A percentile compares a stretch with the other conserved stretches of the same genome.
These are phyloP conservation scores for Atherinomorus stipes DNA, from an alignment of 2,113 vertebrate species.

Conservation along the genomic window DNA sequence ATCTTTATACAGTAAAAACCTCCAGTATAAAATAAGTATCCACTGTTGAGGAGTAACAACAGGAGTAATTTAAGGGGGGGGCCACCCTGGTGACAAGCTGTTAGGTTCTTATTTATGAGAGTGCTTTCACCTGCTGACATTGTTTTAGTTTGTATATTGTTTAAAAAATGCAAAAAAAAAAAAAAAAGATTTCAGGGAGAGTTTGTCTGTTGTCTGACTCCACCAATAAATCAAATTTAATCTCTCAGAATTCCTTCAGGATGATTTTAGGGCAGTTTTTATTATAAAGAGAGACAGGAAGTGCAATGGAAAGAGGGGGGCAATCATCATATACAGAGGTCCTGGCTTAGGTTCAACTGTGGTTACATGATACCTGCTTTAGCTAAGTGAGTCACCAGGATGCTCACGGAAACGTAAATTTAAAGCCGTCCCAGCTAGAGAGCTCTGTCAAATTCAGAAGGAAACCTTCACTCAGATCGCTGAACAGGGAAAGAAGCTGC, in stretches of 20 bases:
- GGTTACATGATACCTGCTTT: slow-evolving; percentile 37
- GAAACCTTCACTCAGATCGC: slow-evolving; percentile 22
- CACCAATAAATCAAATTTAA: slow-evolving; percentile 8
- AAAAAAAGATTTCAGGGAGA: too few relatives aligned
- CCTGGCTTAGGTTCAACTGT: slow-evolving; percentile 14
- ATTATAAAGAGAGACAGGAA: slow-evolving; percentile 45
- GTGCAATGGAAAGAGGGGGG: slow-evolving; percentile 5
- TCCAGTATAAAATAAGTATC: too few relatives aligned
- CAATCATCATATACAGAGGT: slow-evolving; percentile 39
- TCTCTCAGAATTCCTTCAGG: background rate
- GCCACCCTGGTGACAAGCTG: too few relatives aligned
- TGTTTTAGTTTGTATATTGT: too few relatives aligned
- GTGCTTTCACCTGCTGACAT: too few relatives aligned
- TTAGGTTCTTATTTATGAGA: too few relatives aligned
- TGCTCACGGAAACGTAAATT: background rate
- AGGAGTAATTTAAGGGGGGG: too few relatives aligned
- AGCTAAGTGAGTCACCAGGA: slow-evolving; percentile 4
- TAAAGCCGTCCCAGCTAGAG: background rate
- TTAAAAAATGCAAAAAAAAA: too few relatives aligned
- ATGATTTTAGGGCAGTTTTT: slow-evolving; percentile 30
- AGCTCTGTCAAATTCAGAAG: slow-evolving; percentile 5
- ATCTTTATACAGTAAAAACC: too few relatives aligned
- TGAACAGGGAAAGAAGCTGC: slow-evolving; percentile 2
- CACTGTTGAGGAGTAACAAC: too few relatives aligned
- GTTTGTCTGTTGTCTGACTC: slow-evolving; percentile 4